Base-by-base conservation (phyloP, 2,888 invertebrate genomes). In the Axea sp. region DNA sequence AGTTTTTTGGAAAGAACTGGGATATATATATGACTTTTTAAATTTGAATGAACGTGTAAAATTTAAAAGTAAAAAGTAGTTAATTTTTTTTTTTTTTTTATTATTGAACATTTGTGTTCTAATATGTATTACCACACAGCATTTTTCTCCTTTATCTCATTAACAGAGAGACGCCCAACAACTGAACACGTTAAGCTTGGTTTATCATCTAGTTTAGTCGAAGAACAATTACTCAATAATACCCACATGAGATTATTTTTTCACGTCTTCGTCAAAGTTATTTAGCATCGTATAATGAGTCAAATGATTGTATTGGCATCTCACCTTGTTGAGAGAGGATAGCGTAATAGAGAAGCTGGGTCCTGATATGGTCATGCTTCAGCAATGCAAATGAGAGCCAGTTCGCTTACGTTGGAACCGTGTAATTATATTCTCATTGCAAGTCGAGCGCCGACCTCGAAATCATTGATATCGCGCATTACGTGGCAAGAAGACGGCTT, bases 381-480 rank as follows among this genome's bases (percentile, higher is more conserved):
- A 73, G 64, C 73, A 75, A 84, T 81, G 81, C 80, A 82, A 82
- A 82, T 83, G 79, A 81, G 79, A 75, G 74, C 60, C 72, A 37
- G 60, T 55, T 41, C 51, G 53, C 17, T 24, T 57, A 41, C 17
- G 59, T 28, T 41, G 57, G 33, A 64, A 41, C 39, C 75, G 75
- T 55, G 73, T 71, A 76, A 78, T 78, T 77, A 77, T 77, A 78
- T 69, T 75, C 76, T 77, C 78, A 76, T 78, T 73, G 72, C 62
- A 78, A 82, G 77, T 79, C 77, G 76, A 82, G 4, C 19, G 69
- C 67, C 68, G 60, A 62, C 67, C 73, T 73, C 76, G 65, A 84
- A 84, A 85, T 85, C 83, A 77, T 74, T 79, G 84, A 85, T 86
- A 85, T 82, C 82, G 82, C 81, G 78, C 82, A 82, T 83, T 83